Evolutionary conservation across 1,140 invertebrate genomes (phyloP).

Genomic region (Habropoda laboriosa): DNA sequence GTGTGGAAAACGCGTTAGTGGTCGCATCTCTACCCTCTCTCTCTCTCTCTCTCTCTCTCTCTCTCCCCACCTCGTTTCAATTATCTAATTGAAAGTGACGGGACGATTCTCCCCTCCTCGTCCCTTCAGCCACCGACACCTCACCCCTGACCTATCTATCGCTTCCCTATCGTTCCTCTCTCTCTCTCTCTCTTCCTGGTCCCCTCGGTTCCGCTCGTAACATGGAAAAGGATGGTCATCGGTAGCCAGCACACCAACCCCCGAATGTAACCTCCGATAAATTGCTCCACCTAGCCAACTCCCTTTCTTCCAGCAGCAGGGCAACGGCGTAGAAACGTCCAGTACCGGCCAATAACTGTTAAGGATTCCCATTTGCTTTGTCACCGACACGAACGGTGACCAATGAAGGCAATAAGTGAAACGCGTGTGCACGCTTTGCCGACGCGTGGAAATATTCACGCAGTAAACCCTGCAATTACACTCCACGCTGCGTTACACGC

Average conservation of each 20-base stretch:
- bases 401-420: constrained; percentile 70
- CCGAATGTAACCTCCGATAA: constrained; percentile 66
- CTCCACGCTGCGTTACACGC: constrained; percentile 55
- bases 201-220: constrained; percentile 22
- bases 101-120: not conserved
- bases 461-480: constrained; percentile 65
- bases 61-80: constrained; percentile 68
- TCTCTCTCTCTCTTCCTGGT: too few species aligned
- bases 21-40: too few species aligned
- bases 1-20: constrained; percentile 55
- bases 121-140: not conserved
- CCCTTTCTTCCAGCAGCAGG: not conserved
- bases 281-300: constrained; percentile 46
- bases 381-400: constrained; percentile 57
- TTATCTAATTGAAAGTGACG: constrained; percentile 76
- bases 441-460: constrained; percentile 36
- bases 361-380: constrained; percentile 75
- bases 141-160: constrained; percentile 20
- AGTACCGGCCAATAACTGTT: constrained; percentile 71
- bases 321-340: constrained; percentile 15
- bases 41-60: too few species aligned
- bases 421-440: constrained; percentile 51
- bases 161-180: constrained; percentile 1
- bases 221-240: constrained; percentile 7
- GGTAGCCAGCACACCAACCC: constrained; percentile 4